phyloP scores from a whole-genome alignment of 92 coral and sea anemone species.

The Anthopleura xanthogrammica region DNA sequence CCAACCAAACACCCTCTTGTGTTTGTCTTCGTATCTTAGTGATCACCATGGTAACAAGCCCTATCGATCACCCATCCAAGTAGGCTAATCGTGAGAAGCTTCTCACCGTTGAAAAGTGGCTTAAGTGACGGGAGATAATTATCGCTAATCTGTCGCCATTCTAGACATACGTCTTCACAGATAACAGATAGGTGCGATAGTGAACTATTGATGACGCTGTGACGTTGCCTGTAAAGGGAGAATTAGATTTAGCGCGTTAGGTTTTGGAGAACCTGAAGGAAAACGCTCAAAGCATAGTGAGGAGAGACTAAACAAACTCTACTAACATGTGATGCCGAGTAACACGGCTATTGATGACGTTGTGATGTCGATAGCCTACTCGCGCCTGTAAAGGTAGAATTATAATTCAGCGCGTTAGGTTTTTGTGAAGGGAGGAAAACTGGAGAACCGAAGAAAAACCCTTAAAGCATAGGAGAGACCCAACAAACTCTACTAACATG shows the following conservation, averaged over 20 bases:
- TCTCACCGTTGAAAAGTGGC: constrained; percentile 1
- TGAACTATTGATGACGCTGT: background rate
- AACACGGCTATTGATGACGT: too few relatives aligned
- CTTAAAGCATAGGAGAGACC: too few relatives aligned
- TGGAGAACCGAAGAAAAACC: too few relatives aligned
- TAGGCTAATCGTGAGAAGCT: background rate
- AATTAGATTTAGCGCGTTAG: too few relatives aligned
- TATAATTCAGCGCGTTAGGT: too few relatives aligned
- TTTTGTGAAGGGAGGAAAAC: too few relatives aligned
- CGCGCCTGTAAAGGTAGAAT: background rate
- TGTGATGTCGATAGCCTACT: background rate
- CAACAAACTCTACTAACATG: too few relatives aligned
- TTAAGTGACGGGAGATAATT: background rate
- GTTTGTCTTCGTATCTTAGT: background rate
- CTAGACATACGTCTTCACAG: background rate
- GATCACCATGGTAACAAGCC: background rate
- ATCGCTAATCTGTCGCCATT: constrained; percentile 1
- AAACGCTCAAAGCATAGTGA: too few relatives aligned
- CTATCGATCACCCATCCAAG: constrained; percentile 5
- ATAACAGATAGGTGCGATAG: background rate
- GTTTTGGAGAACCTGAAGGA: too few relatives aligned
- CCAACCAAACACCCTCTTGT: background rate
- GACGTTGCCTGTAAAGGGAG: too few relatives aligned
- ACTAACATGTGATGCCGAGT: too few relatives aligned
- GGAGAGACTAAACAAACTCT: too few relatives aligned